Percentiles rank a stretch among this genome's conserved stretches.
These are phyloP conservation scores for Pseudopleuronectes americanus DNA, from an alignment of 2,797 vertebrate genomes.

Conservation along the genomic window DNA sequence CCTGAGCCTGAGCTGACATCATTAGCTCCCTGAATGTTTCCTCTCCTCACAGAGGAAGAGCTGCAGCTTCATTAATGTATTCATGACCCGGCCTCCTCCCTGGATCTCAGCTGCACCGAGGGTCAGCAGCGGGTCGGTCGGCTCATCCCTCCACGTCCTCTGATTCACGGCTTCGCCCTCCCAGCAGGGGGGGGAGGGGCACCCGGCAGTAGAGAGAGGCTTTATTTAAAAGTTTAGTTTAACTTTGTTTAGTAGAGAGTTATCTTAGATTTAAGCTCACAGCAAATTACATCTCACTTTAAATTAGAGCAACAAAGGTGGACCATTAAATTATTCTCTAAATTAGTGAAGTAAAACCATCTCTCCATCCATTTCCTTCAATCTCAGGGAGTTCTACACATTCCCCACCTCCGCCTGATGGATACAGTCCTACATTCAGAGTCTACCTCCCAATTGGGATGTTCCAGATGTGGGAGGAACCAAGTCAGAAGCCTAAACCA, in stretches of 20 bases:
- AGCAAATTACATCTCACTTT: not conserved
- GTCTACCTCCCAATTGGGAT: no score
- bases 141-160: conserved; percentile 23
- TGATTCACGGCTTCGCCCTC: conserved; percentile 27
- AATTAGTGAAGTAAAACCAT: no score
- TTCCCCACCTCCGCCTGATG: no score
- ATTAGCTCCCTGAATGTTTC: conserved; percentile 29
- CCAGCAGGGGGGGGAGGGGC: not conserved
- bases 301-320: no score
- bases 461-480: no score
- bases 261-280: not conserved
- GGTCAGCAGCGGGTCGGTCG: conserved; percentile 46
- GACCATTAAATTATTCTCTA: no score
- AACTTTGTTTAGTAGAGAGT: no score
- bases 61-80: conserved; percentile 42
- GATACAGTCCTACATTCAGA: no score
- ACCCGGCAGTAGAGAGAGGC: not conserved
- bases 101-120: conserved; percentile 25
- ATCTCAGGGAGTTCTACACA: no score
- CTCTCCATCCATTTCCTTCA: no score
- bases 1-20: conserved; percentile 17
- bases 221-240: no score
- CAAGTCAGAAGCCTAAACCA: no score
- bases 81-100: conserved; percentile 31
- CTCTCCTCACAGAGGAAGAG: conserved; percentile 17